Evolutionary conservation across 2,888 invertebrate genomes (phyloP).

Genomic region (Thymelicus lineola): DNA sequence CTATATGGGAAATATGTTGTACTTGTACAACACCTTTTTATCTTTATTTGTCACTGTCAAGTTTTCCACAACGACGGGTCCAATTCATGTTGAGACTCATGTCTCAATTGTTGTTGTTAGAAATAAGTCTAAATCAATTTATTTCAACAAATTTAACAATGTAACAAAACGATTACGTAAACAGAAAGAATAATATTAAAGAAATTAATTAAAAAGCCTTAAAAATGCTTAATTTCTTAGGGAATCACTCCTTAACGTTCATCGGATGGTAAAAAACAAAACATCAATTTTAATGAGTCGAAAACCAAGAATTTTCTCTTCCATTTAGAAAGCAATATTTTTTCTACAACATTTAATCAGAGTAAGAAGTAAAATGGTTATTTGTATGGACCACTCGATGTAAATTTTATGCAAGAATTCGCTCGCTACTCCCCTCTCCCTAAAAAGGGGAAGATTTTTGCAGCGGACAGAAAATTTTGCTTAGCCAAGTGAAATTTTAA

Average conservation of each 20-base stretch:
- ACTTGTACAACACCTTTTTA: slow-evolving; percentile 68
- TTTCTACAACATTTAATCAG: slow-evolving; percentile 85
- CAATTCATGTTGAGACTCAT: too few relatives aligned
- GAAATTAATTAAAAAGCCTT: slow-evolving; percentile 44
- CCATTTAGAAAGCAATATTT: slow-evolving; percentile 83
- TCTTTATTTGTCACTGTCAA: slow-evolving; percentile 64
- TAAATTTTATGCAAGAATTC: slow-evolving; percentile 85
- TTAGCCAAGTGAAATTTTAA: slow-evolving; percentile 85
- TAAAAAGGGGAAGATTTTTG: slow-evolving; percentile 82
- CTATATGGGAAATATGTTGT: slow-evolving; percentile 72
- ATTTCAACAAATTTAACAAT: too few relatives aligned
- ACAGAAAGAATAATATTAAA: too few relatives aligned
- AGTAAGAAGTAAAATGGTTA: slow-evolving; percentile 84
- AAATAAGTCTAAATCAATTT: too few relatives aligned
- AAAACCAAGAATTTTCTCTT: slow-evolving; percentile 82
- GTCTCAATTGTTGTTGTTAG: too few relatives aligned
- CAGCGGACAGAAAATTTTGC: slow-evolving; percentile 84
- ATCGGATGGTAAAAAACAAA: slow-evolving; percentile 63
- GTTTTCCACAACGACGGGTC: slow-evolving; percentile 48
- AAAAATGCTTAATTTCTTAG: slow-evolving; percentile 42
- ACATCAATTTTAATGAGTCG: slow-evolving; percentile 82
- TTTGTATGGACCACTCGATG: slow-evolving; percentile 85
- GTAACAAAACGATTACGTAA: slow-evolving; percentile 54
- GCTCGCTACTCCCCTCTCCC: slow-evolving; percentile 74
- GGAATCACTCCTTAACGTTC: slow-evolving; percentile 21